Evolutionary conservation across 1,140 invertebrate species (phyloP), one percentile per base, ranked within the genome.

Genomic region (Pentalonia nigronervosa): DNA sequence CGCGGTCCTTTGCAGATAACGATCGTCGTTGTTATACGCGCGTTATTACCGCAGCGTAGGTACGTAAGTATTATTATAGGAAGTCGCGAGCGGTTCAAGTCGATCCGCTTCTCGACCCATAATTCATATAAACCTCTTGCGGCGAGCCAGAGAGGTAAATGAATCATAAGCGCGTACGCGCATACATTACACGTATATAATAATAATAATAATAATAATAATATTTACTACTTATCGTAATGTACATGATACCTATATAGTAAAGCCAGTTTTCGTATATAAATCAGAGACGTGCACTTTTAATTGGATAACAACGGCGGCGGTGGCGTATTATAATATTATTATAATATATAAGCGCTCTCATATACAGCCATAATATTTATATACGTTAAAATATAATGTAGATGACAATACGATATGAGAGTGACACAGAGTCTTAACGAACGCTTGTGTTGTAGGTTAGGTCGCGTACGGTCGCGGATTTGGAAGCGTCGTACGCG

Each of bases 1-100:
- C 67, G 90, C 67, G 90, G 89, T 91, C 60, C 90, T 91, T 91
- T 91, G 41, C 36, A 91, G 90, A 91, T 91, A 91, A 81, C 41
- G 11, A 91, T 91, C 90, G 25, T 67, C 23, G n/a, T 76, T 34
- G 60, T 76, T 76, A 30, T 60, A 60, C 89, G 56, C 34, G 89
- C 89, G 90, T 30, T 89, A 88, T 90, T 67, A 90, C 60, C n/a
- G n/a, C 9, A 17, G 60, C n/a, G 60, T 76, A 76, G 60, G 60
- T 76, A 53, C 6, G 23, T 56, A 76, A 4, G 25, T 90, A 36
- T 56, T 60, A 48, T 45, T 90, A 81, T 91, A 91, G 90, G 90
- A 91, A 91, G 90, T 91, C 60, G 60, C 60, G 60, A n/a, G n/a
- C 30, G 60, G 60, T 76, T n/a, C 60, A 14, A 91, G 90, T 91